phyloP scores from a whole-genome alignment of 2,888 invertebrate genomes.

The Sphaerophoria taeniata region DNA sequence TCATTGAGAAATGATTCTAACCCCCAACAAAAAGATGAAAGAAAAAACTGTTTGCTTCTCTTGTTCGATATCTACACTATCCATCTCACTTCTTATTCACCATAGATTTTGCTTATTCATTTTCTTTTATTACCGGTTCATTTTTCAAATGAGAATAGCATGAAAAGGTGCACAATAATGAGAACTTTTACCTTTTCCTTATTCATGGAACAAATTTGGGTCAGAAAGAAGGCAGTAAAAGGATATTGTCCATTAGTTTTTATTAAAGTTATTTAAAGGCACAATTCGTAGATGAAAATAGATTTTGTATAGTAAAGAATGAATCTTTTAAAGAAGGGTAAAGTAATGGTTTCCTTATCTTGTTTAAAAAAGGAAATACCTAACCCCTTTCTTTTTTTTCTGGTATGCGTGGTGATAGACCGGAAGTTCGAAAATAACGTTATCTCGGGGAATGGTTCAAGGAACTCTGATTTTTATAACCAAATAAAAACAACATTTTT shows the following conservation, averaged over 20 bases:
- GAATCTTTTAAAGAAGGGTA: no score
- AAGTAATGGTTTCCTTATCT: no score
- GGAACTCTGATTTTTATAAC: no score
- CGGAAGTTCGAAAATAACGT: no score
- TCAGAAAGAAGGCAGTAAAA: background rate
- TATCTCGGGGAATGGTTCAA: no score
- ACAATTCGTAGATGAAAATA: background rate
- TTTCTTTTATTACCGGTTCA: conserved; percentile 16
- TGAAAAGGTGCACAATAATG: conserved; percentile 19
- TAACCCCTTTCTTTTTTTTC: no score
- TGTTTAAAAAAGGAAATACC: no score
- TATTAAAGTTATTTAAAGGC: conserved; percentile 30
- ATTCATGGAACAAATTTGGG: conserved; percentile 33
- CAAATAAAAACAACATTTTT: no score
- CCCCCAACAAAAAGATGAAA: background rate
- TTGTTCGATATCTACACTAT: background rate
- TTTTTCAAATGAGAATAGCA: conserved; percentile 22
- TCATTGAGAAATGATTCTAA: background rate
- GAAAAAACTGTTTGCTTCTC: background rate
- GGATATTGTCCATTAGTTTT: conserved; percentile 25
- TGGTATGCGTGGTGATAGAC: no score
- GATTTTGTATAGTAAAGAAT: background rate
- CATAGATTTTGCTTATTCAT: conserved; percentile 17
- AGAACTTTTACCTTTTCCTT: conserved; percentile 17
- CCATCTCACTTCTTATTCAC: conserved; percentile 10